Percentiles rank a stretch among this genome's conserved stretches.
Evolutionary conservation across 2,113 vertebrate genomes (phyloP).

Genomic region (Lasiurus borealis): DNA sequence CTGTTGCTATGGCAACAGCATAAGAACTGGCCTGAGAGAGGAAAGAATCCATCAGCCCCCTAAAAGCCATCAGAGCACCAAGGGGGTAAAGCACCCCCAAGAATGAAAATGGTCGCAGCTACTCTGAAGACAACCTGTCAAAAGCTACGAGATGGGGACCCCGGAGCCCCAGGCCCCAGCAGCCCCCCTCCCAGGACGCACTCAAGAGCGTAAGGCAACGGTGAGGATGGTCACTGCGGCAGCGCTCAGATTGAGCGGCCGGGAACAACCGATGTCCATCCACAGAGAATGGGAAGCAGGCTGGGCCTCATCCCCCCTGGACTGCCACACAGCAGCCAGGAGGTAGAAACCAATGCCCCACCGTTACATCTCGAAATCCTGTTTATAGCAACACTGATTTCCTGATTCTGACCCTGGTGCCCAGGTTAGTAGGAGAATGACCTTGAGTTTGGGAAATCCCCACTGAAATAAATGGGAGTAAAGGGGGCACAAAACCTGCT

Average conservation of each 20-base stretch:
- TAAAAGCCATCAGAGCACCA: neutral
- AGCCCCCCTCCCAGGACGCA: neutral
- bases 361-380: neutral
- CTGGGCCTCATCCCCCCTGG: neutral
- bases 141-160: neutral
- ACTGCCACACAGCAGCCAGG: neutral
- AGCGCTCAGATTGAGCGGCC: fast-evolving
- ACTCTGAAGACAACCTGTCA: neutral
- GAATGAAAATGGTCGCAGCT: neutral
- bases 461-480: neutral
- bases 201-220: neutral
- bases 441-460: neutral
- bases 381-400: neutral
- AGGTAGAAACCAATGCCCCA: neutral
- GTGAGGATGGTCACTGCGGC: too few species aligned
- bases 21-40: neutral
- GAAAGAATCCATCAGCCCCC: neutral
- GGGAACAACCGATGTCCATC: neutral
- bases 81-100: neutral
- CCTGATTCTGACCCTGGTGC: neutral
- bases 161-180: neutral
- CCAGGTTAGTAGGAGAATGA: neutral
- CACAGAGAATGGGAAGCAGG: neutral
- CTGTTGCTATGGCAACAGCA: neutral
- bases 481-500: neutral